Evolutionary conservation across 2,113 vertebrate genomes (phyloP).

Genomic region (Callionymus lyra): DNA sequence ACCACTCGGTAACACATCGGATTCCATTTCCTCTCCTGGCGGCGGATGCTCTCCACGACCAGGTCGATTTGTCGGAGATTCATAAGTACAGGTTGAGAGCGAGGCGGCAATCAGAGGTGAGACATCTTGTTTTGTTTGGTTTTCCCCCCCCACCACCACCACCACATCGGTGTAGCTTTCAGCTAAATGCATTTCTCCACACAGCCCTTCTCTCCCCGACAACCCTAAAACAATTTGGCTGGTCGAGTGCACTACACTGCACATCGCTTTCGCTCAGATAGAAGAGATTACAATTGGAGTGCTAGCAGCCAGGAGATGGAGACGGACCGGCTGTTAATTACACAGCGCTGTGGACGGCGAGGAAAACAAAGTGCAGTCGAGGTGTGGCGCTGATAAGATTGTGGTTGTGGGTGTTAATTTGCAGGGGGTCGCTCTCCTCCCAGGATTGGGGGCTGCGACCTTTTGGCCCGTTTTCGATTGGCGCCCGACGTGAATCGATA

Average conservation of each 20-base stretch:
- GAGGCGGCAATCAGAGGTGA: conserved; percentile 49
- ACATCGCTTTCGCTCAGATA: conserved; percentile 44
- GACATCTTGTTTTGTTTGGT: conserved; percentile 30
- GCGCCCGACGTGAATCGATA: conserved; percentile 63
- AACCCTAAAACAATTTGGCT: conserved; percentile 51
- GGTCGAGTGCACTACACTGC: conserved; percentile 43
- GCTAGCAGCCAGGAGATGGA: conserved; percentile 28
- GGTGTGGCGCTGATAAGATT: conserved; percentile 12
- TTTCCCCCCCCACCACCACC: too few relatives aligned
- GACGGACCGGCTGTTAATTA: conserved; percentile 51
- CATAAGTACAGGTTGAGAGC: conserved; percentile 47
- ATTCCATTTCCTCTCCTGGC: conserved; percentile 16
- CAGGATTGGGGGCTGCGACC: conserved; percentile 39
- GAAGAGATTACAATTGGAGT: conserved; percentile 42
- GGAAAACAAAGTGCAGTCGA: conserved; percentile 41
- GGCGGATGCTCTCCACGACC: conserved; percentile 29
- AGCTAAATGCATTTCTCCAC: conserved; percentile 56
- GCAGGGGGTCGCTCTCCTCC: conserved; percentile 56
- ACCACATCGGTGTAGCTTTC: conserved; percentile 36
- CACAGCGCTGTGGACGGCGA: conserved; percentile 31
- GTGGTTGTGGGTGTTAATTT: conserved; percentile 46
- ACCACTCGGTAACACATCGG: background rate
- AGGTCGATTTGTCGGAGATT: conserved; percentile 33
- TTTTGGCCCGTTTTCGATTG: conserved; percentile 43
- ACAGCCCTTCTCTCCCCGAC: conserved; percentile 31